Base-by-base conservation (phyloP, 2,888 invertebrate genomes). In the Calliopum simillimum region DNA sequence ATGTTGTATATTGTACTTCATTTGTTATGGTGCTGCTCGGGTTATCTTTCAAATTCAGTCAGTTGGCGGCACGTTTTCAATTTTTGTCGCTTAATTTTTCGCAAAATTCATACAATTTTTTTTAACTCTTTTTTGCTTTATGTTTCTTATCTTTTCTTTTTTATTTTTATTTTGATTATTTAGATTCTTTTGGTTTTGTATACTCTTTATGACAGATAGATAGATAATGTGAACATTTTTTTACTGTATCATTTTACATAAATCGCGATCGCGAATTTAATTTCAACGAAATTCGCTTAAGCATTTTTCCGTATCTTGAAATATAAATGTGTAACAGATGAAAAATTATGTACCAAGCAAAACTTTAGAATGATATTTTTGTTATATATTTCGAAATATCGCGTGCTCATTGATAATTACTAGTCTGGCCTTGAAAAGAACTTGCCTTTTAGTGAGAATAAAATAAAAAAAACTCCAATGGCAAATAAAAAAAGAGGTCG, bases 401-500 rank as follows among this genome's bases (percentile, higher is more conserved):
- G 41, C 58, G 19, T n/a, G 19, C 6, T 2, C 6, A 1, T 19
- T 19, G 8, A 21, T 19, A 51, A 51, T 19, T 58, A 6, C 23
- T 23, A n/a, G 41, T 4, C 8, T 23, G 58, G 21, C 58, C 58
- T 58, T 58, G 58, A 58, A 58, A 58, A 21, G 23, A 33, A 12
- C 58, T 14, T 19, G 41, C 16, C 6, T 16, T n/a, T n/a, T n/a
- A n/a, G n/a, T 5, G 25, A 21, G 16, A 56, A 53, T 16, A 16
- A 53, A 8, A 16, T 8, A n/a, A 13, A n/a, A 14, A 19, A 25
- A 19, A 25, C 3, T n/a, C 25, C 58, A 13, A 58, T 33, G 16
- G n/a, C n/a, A 19, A 21, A 12, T n/a, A 58, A 58, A n/a, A n/a
- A n/a, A 58, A 58, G 58, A 58, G 58, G 58, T 58, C 58, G 58